Percentiles rank a stretch among this genome's conserved stretches.
Conservation (phyloP, 1,140 invertebrate genomes). For the Leptopilina boulardi region DNA sequence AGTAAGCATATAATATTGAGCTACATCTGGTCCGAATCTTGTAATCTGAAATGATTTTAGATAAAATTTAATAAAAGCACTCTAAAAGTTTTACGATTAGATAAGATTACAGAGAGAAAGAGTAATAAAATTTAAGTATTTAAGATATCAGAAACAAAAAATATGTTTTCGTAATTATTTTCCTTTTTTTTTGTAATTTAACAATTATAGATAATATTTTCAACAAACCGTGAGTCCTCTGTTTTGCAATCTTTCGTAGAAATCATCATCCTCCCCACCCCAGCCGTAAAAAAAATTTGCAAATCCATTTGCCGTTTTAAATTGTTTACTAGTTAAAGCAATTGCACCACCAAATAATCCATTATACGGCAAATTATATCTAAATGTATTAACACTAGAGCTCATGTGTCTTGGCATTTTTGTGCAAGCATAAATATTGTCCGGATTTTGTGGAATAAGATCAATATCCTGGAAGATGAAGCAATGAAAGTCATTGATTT, state of each 20-base stretch:
- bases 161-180: no score
- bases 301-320: constrained; percentile 91
- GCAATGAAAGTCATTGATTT: constrained; percentile 86
- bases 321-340: constrained; percentile 83
- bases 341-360: constrained; percentile 87
- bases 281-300: constrained; percentile 93
- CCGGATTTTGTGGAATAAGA: constrained; percentile 90
- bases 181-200: no score
- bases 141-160: no score
- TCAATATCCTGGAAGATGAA: constrained; percentile 97
- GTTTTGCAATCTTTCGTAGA: constrained; percentile 78
- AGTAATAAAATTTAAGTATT: no score
- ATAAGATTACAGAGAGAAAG: no score
- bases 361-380: constrained; percentile 86
- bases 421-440: constrained; percentile 95
- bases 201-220: not conserved
- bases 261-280: constrained; percentile 95
- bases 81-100: no score
- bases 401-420: constrained; percentile 93
- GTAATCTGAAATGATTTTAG: constrained; percentile 74
- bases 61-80: constrained; percentile 21
- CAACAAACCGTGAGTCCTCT: constrained; percentile 66
- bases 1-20: constrained; percentile 86
- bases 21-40: constrained; percentile 83
- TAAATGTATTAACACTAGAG: constrained; percentile 91